phyloP scores from a whole-genome alignment of 2,797 vertebrate species.

The Pelobates cultripes region DNA sequence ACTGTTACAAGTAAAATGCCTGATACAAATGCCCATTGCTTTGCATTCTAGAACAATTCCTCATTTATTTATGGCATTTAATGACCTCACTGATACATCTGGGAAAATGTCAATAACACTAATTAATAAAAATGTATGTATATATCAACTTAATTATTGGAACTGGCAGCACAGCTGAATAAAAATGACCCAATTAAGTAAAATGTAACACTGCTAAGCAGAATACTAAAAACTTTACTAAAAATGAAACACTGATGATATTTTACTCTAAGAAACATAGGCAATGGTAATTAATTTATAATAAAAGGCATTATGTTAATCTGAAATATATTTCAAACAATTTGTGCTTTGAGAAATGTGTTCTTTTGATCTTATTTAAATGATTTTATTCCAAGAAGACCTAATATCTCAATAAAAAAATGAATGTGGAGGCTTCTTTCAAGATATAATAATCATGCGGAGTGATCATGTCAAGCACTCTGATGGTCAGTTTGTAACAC shows the following conservation, averaged over 20 bases:
- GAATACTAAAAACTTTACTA: conserved; percentile 17
- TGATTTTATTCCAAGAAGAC: conserved; percentile 8
- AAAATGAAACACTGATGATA: conserved; percentile 31
- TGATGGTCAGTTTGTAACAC: no score
- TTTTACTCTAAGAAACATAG: conserved; percentile 16
- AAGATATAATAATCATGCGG: background rate
- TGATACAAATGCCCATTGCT: background rate
- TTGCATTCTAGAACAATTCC: conserved; percentile 8
- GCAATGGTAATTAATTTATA: conserved; percentile 37
- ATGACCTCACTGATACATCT: conserved; percentile 46
- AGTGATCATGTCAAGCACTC: no score
- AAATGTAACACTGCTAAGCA: conserved; percentile 40
- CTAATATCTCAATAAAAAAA: conserved; percentile 1
- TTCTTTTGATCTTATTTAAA: conserved; percentile 35
- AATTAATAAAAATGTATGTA: conserved; percentile 53
- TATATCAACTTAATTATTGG: conserved; percentile 51
- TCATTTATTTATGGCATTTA: conserved; percentile 28
- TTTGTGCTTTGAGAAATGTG: conserved; percentile 25
- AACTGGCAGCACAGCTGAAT: conserved; percentile 46
- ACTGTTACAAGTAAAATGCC: no score
- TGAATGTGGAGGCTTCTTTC: background rate
- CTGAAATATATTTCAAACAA: conserved; percentile 35
- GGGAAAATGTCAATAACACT: conserved; percentile 50
- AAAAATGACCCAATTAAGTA: conserved; percentile 49
- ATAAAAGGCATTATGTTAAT: conserved; percentile 45